Conservation (phyloP, 1,140 invertebrate species). For the Drosophila varians region DNA sequence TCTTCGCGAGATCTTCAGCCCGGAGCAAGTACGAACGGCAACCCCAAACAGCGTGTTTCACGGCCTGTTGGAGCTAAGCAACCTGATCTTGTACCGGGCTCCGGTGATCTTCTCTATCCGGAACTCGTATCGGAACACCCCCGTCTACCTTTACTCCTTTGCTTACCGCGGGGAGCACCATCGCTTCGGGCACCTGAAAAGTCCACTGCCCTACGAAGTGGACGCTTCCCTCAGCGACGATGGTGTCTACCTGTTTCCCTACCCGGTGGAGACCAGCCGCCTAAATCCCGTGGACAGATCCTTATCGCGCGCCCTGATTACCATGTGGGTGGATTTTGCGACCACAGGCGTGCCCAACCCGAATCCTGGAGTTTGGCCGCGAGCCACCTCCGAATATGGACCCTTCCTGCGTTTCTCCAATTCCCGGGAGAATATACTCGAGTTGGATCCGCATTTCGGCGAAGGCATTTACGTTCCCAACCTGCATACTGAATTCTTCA, state of each 20-base stretch:
- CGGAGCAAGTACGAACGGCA: constrained; percentile 36
- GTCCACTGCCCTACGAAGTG: constrained; percentile 65
- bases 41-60: constrained; percentile 29
- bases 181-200: constrained; percentile 62
- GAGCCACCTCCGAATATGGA: constrained; percentile 60
- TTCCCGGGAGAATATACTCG: constrained; percentile 42
- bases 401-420: constrained; percentile 75
- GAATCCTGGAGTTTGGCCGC: constrained; percentile 60
- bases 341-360: constrained; percentile 53
- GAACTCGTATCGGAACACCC: constrained; percentile 29
- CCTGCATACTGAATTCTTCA: constrained; percentile 46
- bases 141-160: constrained; percentile 73
- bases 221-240: constrained; percentile 82
- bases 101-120: constrained; percentile 67
- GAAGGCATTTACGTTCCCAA: constrained; percentile 68
- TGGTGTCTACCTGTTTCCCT: constrained; percentile 80
- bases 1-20: constrained; percentile 56
- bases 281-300: constrained; percentile 65
- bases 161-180: constrained; percentile 77
- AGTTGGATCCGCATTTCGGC: constrained; percentile 72
- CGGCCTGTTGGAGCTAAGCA: constrained; percentile 68
- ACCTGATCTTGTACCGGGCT: constrained; percentile 70
- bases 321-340: constrained; percentile 76
- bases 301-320: constrained; percentile 56
- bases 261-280: constrained; percentile 58